Evolutionary conservation across 2,113 vertebrate genomes (phyloP), one percentile per base, ranked within the genome.

Genomic region (Cinclus mexicanus): DNA sequence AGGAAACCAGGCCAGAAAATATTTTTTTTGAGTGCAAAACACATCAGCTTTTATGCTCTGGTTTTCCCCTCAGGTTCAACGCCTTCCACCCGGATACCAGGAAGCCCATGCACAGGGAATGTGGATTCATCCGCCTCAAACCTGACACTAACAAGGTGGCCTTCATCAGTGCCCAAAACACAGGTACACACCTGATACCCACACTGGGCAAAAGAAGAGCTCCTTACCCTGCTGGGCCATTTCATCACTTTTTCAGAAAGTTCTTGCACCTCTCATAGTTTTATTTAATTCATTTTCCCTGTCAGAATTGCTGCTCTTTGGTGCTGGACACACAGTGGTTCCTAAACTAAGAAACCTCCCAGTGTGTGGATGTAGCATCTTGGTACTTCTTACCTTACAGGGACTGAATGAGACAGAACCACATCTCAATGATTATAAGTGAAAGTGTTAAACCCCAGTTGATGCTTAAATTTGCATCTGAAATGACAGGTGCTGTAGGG

Each of bases 131-230:
- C 94, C 98, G 99, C 93, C 97, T 99, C 94, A 98, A 99, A 95
- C 99, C 99, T 0, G 98, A 98, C 65, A 98, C 98, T 95, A 99
- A 99, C 41, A 99, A 97, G 96, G 99, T 99, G 98, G 99, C 99
- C 68, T 99, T 99, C 92, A 97, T 99, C 97, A 98, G 98, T 33
- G 99, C 99, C 90, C 99, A 99, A 97, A 99, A 99, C 97, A 99
- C 98, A 98, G 99, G 99, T 99, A 97, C 65, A 19, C 47, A 7
- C 33, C 59, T 41, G 11, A 5, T n/a, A 14, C 1, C 20, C 61
- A 14, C 4, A 0, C 46, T 46, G 72, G 55, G 69, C 33, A 18
- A 64, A 14, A 39, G 44, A 37, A 22, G 46, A 71, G 28, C 1
- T 49, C 20, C 31, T 59, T 57, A 25, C 44, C 26, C n/a, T 85